These are phyloP conservation scores for Rambutsinella grinnellia DNA, from an alignment of 2,888 invertebrate species.

Conservation along the genomic window DNA sequence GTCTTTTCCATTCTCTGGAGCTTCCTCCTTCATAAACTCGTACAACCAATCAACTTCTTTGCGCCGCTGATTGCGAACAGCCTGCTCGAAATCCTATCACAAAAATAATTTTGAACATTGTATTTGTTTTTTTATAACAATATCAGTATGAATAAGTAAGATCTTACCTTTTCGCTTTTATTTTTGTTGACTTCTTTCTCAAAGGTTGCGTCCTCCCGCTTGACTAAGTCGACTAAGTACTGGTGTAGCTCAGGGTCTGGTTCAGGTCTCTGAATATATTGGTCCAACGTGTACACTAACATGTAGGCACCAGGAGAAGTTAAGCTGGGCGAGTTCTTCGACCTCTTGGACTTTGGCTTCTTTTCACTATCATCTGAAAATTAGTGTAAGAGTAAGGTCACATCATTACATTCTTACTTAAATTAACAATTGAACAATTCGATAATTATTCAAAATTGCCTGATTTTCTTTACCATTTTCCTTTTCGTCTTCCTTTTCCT, in stretches of 20 bases:
- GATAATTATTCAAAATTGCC: not conserved
- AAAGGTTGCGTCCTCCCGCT: conserved; percentile 69
- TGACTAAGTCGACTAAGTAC: conserved; percentile 67
- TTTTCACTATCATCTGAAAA: conserved; percentile 56
- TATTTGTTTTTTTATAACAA: not conserved
- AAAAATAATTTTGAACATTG: not conserved
- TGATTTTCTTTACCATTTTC: too few relatives aligned
- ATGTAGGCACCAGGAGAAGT: conserved; percentile 76
- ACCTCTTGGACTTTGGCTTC: conserved; percentile 53
- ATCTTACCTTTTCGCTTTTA: conserved; percentile 67
- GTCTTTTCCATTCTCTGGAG: not conserved
- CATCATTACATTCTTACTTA: not conserved
- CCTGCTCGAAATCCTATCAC: conserved; percentile 47
- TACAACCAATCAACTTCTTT: conserved; percentile 50
- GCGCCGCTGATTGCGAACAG: conserved; percentile 28
- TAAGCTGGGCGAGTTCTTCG: conserved; percentile 68
- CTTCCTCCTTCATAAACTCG: conserved; percentile 15
- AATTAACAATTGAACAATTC: not conserved
- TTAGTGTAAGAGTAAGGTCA: too few relatives aligned
- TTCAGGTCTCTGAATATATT: conserved; percentile 52
- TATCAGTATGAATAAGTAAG: not conserved
- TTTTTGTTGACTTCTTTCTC: conserved; percentile 69
- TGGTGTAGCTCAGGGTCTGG: conserved; percentile 65
- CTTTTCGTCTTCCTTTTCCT: conserved; percentile 40
- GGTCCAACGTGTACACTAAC: conserved; percentile 73